Evolutionary conservation across 2,113 vertebrate species (phyloP), one percentile per base, ranked within the genome.

Genomic region (Cromileptes altivelis): DNA sequence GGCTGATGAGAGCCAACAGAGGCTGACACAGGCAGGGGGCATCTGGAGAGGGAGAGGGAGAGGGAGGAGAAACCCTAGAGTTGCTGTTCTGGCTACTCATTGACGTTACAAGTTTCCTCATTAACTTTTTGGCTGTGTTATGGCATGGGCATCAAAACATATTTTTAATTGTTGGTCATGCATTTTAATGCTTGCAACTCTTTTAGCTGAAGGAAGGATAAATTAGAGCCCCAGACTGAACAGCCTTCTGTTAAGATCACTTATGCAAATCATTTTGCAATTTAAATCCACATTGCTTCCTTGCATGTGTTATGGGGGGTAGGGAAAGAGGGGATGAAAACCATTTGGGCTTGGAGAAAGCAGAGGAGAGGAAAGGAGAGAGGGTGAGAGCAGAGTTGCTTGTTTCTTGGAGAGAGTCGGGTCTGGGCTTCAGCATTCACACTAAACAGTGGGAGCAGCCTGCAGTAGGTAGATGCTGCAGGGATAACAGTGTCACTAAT

Each of bases 401-500:
- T 72, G 52, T 67, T 72, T 25, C 37, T 72, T 67, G 68, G 3
- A 53, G 27, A 75, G 25, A 47, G 17, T 56, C n/a, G 27, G 67
- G 47, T 49, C 55, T 50, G 37, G 4, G 78, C 49, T 50, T 33
- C 37, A 19, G 47, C 21, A 9, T 49, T 57, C 70, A n/a, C 5
- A n/a, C 27, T 63, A 13, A 70, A 15, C 62, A 14, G n/a, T 30
- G 57, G 45, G 45, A 81, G 33, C 58, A 80, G 67, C 47, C 62
- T 80, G 76, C 49, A 61, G 72, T 69, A 49, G 63, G 64, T 67
- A 58, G 47, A 74, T 52, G 55, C 81, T 77, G 68, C 45, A 70
- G 74, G 75, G 71, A 50, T 57, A 74, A 75, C 55, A 62, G 79
- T 60, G 52, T 71, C 60, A 50, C 80, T 88, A 86, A 89, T 85